These are phyloP conservation scores for Papilio polytes DNA, from an alignment of 1,140 invertebrate species.

Conservation along the genomic window DNA sequence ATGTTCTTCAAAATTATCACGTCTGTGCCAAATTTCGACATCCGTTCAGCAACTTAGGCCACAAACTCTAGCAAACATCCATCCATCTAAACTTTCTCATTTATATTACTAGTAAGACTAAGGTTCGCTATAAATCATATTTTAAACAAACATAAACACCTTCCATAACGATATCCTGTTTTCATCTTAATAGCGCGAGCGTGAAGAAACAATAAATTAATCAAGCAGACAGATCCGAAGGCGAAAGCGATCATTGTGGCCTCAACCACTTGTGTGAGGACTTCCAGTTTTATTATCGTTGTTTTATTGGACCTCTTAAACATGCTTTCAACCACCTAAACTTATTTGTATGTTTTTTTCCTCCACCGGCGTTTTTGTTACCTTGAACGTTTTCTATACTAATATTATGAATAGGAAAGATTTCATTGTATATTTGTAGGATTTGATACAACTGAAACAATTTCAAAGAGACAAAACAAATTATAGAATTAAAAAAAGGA, in stretches of 20 bases:
- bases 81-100: too few relatives aligned
- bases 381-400: background rate
- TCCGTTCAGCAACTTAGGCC: too few relatives aligned
- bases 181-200: conserved; percentile 1
- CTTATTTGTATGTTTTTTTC: background rate
- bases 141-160: background rate
- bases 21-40: too few relatives aligned
- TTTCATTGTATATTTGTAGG: too few relatives aligned
- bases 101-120: background rate
- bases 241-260: conserved; percentile 34
- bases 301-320: conserved; percentile 26
- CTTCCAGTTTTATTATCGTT: conserved; percentile 30
- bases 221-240: conserved; percentile 32
- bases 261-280: conserved; percentile 23
- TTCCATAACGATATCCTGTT: conserved; percentile 2
- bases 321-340: conserved; percentile 1
- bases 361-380: background rate
- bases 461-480: too few relatives aligned
- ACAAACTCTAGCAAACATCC: too few relatives aligned
- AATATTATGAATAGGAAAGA: too few relatives aligned
- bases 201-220: conserved; percentile 31
- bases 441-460: too few relatives aligned
- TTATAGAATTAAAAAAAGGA: too few relatives aligned
- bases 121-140: background rate
- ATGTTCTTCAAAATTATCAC: too few relatives aligned